phyloP scores from a whole-genome alignment of 2,113 vertebrate species.

The Ranitomeya variabilis region DNA sequence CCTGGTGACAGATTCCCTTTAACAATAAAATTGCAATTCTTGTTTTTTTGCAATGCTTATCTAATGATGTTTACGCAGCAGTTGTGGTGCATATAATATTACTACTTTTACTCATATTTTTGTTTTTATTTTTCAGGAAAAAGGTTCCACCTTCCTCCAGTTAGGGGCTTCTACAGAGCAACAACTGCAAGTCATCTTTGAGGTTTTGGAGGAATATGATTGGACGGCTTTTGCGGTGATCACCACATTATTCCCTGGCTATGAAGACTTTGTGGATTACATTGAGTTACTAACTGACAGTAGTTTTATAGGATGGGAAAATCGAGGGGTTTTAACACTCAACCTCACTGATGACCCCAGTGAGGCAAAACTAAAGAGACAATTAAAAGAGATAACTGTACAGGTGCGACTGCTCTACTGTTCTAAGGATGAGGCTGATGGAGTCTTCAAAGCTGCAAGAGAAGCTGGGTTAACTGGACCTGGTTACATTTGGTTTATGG shows the following conservation, averaged over 20 bases:
- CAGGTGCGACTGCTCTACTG: conserved; percentile 94
- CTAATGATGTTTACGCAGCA: too few species aligned
- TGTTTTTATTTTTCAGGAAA: conserved; percentile 74
- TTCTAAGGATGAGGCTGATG: conserved; percentile 88
- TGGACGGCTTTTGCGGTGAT: conserved; percentile 93
- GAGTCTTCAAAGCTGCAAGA: conserved; percentile 84
- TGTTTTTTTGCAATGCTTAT: background rate
- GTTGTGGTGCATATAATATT: background rate
- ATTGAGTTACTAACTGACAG: conserved; percentile 91
- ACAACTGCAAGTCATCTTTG: conserved; percentile 91
- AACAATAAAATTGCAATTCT: too few species aligned
- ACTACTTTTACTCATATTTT: background rate
- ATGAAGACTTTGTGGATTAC: conserved; percentile 88
- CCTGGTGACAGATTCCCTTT: too few species aligned
- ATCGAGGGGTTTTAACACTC: conserved; percentile 89
- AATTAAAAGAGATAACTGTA: conserved; percentile 87
- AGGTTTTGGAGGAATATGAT: conserved; percentile 94
- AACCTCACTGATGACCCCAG: conserved; percentile 85
- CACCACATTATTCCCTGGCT: conserved; percentile 88
- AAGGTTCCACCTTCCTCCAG: conserved; percentile 92
- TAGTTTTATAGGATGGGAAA: conserved; percentile 95
- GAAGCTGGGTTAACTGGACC: conserved; percentile 85
- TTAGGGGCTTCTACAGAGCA: conserved; percentile 91
- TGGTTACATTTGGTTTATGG: conserved; percentile 92
- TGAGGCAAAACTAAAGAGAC: conserved; percentile 79